These are phyloP conservation scores for Callospermophilus lateralis DNA, from an alignment of 2,113 vertebrate species.

Conservation along the genomic window DNA sequence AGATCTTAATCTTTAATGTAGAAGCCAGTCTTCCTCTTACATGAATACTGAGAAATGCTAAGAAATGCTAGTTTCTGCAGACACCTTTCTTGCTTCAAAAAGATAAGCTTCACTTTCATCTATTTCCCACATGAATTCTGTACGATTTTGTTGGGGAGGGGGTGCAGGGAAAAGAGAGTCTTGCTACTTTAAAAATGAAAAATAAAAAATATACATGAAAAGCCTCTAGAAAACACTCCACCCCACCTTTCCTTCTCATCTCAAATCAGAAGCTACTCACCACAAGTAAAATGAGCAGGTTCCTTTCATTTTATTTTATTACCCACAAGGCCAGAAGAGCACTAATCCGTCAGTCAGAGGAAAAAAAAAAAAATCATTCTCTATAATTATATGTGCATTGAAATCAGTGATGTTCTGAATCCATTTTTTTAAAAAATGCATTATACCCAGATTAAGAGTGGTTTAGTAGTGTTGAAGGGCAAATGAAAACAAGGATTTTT, in stretches of 20 bases:
- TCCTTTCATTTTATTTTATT: background rate
- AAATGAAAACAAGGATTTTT: constrained; percentile 13
- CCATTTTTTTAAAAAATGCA: background rate
- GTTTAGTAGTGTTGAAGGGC: background rate
- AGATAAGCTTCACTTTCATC: constrained; percentile 40
- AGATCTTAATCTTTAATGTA: background rate
- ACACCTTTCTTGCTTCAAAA: constrained; percentile 31
- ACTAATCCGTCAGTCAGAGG: background rate
- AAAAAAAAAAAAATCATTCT: background rate
- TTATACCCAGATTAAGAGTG: background rate
- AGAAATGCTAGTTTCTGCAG: constrained; percentile 36
- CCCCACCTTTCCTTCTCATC: background rate
- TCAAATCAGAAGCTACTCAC: constrained; percentile 1
- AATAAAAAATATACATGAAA: background rate
- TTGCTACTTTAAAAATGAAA: constrained; percentile 2
- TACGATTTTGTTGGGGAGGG: background rate
- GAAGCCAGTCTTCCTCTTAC: background rate
- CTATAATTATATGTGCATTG: background rate
- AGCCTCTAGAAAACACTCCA: background rate
- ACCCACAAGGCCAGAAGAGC: background rate
- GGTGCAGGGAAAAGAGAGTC: background rate
- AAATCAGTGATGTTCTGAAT: background rate
- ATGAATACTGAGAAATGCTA: background rate
- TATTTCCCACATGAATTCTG: background rate
- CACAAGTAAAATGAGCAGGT: background rate